phyloP scores from a whole-genome alignment of 2,797 vertebrate species.

The Neosilurus hyrtlii region DNA sequence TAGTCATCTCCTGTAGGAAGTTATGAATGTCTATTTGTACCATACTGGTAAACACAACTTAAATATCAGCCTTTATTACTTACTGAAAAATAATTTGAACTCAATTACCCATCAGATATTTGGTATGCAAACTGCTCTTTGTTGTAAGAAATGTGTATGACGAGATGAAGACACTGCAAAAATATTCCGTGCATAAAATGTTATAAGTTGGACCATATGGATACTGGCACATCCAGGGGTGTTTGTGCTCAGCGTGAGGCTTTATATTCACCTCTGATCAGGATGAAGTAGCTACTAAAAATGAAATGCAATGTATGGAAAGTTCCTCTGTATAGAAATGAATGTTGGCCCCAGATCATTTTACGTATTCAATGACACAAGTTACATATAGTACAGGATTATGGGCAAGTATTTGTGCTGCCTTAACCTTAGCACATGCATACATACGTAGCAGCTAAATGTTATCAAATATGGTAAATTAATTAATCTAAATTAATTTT shows the following conservation, averaged over 20 bases:
- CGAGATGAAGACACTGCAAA: neutral
- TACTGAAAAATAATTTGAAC: neutral
- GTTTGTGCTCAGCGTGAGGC: neutral
- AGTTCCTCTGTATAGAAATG: neutral
- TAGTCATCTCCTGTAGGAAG: too few relatives aligned
- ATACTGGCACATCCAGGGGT: neutral
- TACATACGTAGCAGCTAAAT: neutral
- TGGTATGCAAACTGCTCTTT: neutral
- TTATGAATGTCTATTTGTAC: too few relatives aligned
- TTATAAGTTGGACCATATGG: neutral
- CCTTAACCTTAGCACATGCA: neutral
- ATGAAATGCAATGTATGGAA: neutral
- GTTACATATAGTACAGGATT: conserved; percentile 10
- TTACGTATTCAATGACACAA: neutral
- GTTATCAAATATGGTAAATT: neutral
- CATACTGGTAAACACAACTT: too few relatives aligned
- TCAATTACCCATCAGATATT: neutral
- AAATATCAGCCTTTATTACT: too few relatives aligned
- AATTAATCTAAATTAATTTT: conserved; percentile 3
- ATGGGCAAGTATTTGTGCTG: conserved; percentile 2
- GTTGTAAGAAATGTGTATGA: neutral
- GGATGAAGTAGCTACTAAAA: neutral
- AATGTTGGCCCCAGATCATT: neutral
- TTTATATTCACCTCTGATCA: neutral
- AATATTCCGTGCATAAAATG: neutral